Evolutionary conservation across 1,140 invertebrate genomes (phyloP).

Genomic region (Calosoma granatense): DNA sequence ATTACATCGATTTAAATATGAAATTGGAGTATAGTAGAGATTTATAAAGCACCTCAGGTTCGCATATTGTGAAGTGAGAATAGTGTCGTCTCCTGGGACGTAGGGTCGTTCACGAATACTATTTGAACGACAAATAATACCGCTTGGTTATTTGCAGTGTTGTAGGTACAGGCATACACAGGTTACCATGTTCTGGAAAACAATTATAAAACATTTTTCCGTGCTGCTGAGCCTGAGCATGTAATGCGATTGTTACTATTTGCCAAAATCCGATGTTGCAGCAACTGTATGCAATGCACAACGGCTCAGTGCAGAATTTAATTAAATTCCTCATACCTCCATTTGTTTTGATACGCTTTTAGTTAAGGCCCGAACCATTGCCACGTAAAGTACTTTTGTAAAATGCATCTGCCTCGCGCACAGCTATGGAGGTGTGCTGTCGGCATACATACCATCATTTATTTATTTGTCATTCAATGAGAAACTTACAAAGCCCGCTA

Average conservation of each 20-base stretch:
- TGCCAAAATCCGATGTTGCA: background rate
- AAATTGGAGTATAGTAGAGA: too few species aligned
- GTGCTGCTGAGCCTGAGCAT: background rate
- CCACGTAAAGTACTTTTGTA: background rate
- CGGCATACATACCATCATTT: too few species aligned
- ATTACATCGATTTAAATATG: too few species aligned
- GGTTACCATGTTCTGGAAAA: background rate
- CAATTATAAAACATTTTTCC: background rate
- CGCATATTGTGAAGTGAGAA: too few species aligned
- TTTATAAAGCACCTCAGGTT: too few species aligned
- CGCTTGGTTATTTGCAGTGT: background rate
- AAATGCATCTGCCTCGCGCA: too few species aligned
- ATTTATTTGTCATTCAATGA: too few species aligned
- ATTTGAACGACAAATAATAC: background rate
- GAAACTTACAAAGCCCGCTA: too few species aligned
- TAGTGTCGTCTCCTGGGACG: background rate
- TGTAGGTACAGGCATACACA: background rate
- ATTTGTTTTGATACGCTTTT: conserved; percentile 9
- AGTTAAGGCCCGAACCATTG: background rate
- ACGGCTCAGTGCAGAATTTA: background rate
- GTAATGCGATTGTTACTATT: conserved; percentile 1
- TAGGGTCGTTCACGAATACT: background rate
- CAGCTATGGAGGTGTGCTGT: too few species aligned
- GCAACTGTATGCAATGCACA: too few species aligned
- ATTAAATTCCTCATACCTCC: conserved; percentile 1